Evolutionary conservation across 1,140 invertebrate species (phyloP), one percentile per base, ranked within the genome.

Genomic region (Bombus huntii): DNA sequence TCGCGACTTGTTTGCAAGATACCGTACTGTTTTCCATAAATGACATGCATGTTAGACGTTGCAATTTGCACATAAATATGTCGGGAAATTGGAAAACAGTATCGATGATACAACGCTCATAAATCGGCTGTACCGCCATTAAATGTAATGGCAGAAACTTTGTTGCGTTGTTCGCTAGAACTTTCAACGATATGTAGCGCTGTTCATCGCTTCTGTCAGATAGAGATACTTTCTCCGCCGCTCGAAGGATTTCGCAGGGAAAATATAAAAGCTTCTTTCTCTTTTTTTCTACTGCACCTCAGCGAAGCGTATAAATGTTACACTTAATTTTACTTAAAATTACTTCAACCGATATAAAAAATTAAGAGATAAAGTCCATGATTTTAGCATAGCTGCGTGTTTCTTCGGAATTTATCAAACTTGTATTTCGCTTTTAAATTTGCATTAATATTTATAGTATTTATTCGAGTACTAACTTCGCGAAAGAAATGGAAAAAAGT

Each of bases 151-250:
- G 22, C 74, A 47, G 68, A 88, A 83, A 78, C 12, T 28, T 13
- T 2, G 28, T 68, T 79, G 34, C 65, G 22, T 47, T 4, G 66
- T 81, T 78, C 42, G 42, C 18, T 22, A 59, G 25, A 75, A 84
- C 75, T 65, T 87, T 57, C 59, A 81, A 76, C 37, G 74, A 72
- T 77, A 31, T 28, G n/a, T n/a, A 87, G 31, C 37, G 53, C 28
- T 59, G 82, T 82, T 89, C 76, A 77, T 89, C 71, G 82, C 53
- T 85, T 75, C 37, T 66, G 42, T 12, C 25, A 76, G 53, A 73
- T 81, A 66, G 34, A 31, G 74, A 42, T 80, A 89, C 89, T 90
- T 90, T 90, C 88, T 89, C 88, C 59, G 18, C 18, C 70, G 37
- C 53, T 85, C 65, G 57, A 82, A 80, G 66, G 79, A 85, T 90